Percentiles rank a stretch among this genome's conserved stretches.
Conservation (phyloP, 2,888 invertebrate species). For the Lycaena phlaeas region DNA sequence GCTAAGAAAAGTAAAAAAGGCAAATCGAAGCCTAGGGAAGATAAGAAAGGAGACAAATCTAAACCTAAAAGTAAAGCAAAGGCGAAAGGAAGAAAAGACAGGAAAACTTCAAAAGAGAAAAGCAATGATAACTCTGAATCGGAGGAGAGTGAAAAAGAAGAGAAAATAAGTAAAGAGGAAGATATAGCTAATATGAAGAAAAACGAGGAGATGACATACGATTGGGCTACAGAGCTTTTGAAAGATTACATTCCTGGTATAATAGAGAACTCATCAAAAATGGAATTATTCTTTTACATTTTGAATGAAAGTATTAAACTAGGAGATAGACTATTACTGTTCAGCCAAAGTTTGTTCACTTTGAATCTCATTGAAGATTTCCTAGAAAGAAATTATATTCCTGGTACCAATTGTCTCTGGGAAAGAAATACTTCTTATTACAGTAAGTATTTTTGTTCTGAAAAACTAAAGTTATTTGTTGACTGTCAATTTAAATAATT, state of each 20-base stretch:
- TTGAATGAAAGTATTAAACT: constrained; percentile 88
- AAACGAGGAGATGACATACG: constrained; percentile 88
- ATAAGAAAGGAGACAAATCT: constrained; percentile 38
- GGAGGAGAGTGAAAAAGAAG: constrained; percentile 71
- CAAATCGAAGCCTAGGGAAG: constrained; percentile 41
- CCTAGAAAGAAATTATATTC: constrained; percentile 80
- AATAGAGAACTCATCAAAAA: constrained; percentile 94
- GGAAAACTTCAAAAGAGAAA: constrained; percentile 62
- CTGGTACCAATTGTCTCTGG: constrained; percentile 84
- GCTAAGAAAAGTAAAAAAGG: constrained; percentile 31
- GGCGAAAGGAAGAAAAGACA: constrained; percentile 58
- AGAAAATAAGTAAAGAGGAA: constrained; percentile 74
- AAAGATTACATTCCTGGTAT: constrained; percentile 91
- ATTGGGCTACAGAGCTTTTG: constrained; percentile 88
- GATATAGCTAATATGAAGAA: constrained; percentile 74
- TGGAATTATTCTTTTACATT: constrained; percentile 93
- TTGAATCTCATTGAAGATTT: constrained; percentile 96
- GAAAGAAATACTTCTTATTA: constrained; percentile 90
- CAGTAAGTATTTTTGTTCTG: constrained; percentile 80
- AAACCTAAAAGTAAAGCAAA: constrained; percentile 49
- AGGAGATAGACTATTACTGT: constrained; percentile 93
- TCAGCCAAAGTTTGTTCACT: constrained; percentile 96
- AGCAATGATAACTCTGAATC: constrained; percentile 70
- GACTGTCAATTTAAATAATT: too few relatives aligned
- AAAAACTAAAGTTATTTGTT: too few relatives aligned